Evolutionary conservation across 2,113 vertebrate genomes (phyloP).

Genomic region (Pelmatolapia mariae): DNA sequence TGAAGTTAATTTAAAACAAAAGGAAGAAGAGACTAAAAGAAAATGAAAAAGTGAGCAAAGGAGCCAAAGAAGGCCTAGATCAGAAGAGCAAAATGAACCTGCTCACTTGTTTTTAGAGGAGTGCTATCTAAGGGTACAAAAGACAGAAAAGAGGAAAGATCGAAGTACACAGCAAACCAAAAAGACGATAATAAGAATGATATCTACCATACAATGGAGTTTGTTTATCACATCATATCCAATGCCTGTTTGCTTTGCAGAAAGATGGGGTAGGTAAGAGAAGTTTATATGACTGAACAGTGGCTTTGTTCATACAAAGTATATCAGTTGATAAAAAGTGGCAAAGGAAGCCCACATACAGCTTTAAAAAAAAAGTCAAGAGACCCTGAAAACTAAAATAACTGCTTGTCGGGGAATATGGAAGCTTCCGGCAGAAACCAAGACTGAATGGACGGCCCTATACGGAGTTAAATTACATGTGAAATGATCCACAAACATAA

Average conservation of each 20-base stretch:
- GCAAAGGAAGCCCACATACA: background rate
- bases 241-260: slow-evolving; percentile 93
- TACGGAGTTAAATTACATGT: background rate
- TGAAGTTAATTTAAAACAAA: background rate
- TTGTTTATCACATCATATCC: slow-evolving; percentile 97
- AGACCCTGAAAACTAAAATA: background rate
- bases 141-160: slow-evolving; percentile 52
- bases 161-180: slow-evolving; percentile 89
- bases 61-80: background rate
- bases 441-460: background rate
- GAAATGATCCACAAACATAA: background rate
- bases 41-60: background rate
- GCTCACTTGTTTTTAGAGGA: slow-evolving; percentile 10
- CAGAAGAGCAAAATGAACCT: slow-evolving; percentile 12
- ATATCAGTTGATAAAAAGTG: background rate
- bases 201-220: slow-evolving; percentile 99
- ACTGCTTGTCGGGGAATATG: background rate
- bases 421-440: background rate
- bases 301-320: slow-evolving; percentile 1
- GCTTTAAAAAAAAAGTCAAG: background rate
- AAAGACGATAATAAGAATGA: slow-evolving; percentile 87
- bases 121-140: slow-evolving; percentile 28
- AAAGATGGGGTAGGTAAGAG: slow-evolving; percentile 71
- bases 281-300: slow-evolving; percentile 84
- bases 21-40: background rate